Evolutionary conservation across 2,888 invertebrate species (phyloP), one percentile per base, ranked within the genome.

Genomic region (Lepidonotus clava): DNA sequence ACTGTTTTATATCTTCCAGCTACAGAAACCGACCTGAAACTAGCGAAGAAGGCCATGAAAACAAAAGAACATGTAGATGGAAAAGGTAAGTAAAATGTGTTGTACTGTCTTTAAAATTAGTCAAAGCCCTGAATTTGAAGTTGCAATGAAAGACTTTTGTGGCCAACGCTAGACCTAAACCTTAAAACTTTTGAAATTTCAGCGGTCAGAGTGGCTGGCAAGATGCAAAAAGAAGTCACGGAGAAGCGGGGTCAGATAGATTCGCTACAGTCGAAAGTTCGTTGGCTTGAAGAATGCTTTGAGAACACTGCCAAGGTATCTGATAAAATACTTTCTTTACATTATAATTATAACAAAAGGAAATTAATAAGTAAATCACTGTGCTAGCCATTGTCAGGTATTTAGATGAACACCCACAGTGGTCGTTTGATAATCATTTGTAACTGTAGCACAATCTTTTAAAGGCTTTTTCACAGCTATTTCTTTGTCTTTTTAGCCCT

Each of bases 181-280:
- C 18, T 36, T 38, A 34, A 84, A 28, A n/a, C 24, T 85, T 40
- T 86, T n/a, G 38, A 32, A 34, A 24, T 67, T 87, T 38, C 87
- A 92, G 93, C 93, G 85, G 91, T 93, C 18, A 91, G 92, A 85
- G 91, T 92, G 41, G 93, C 93, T 36, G 93, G 92, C 88, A 92
- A 92, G 86, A 92, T 93, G 91, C 93, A 93, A 91, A 92, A 91
- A 86, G 93, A 92, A 87, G 92, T 93, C 34, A 93, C 93, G 18
- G 91, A 91, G 34, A 93, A 93, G 87, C 88, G 93, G 80, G 90
- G 92, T 85, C 91, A 92, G 83, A 90, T 93, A 14, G 93, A 93
- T 86, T 88, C 91, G 21, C 89, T 93, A 21, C 90, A 91, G 67
- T 91, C 91, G 18, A 92, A 91, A 84, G 88, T 92, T 1, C 88